A percentile compares a stretch with the other conserved stretches of the same genome.
Evolutionary conservation across 23 tunicate species (phyloP).

Genomic region (Aplidium turbinatum): DNA sequence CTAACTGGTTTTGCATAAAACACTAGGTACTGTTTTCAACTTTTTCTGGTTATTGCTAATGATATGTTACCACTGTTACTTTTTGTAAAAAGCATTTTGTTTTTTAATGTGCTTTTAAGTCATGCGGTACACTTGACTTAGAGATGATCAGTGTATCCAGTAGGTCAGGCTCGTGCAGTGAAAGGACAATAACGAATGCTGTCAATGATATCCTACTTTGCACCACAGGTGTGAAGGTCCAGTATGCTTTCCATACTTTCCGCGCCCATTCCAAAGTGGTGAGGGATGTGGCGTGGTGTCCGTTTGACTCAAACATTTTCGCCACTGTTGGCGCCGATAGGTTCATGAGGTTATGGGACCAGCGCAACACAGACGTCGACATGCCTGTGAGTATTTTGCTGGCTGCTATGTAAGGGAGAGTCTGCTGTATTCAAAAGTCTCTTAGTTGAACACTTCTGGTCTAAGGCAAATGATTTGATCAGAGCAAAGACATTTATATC

Average conservation of each 20-base stretch:
- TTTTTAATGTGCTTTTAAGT: no score
- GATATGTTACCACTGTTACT: not conserved
- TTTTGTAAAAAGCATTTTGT: not conserved
- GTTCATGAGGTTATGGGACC: constrained; percentile 63
- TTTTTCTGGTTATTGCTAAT: not conserved
- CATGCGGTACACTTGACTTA: not conserved
- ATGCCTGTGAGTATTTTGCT: constrained; percentile 36
- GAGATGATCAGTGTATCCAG: not conserved
- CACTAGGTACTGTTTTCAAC: no score
- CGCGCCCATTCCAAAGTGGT: constrained; percentile 71
- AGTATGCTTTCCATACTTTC: constrained; percentile 52
- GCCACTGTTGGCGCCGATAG: constrained; percentile 64
- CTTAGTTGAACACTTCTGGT: no score
- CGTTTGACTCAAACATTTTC: constrained; percentile 52
- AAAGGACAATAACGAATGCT: not conserved
- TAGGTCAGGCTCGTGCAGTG: not conserved
- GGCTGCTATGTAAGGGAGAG: no score
- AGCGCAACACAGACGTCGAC: constrained; percentile 34
- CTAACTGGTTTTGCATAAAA: no score
- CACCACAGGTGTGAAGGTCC: constrained; percentile 2
- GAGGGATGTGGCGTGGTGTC: constrained; percentile 63
- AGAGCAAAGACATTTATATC: no score
- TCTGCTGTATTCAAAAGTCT: no score
- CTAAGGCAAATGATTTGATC: no score
- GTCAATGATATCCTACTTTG: not conserved